phyloP scores from a whole-genome alignment of 2,888 invertebrate species.

The Andrena dorsata region DNA sequence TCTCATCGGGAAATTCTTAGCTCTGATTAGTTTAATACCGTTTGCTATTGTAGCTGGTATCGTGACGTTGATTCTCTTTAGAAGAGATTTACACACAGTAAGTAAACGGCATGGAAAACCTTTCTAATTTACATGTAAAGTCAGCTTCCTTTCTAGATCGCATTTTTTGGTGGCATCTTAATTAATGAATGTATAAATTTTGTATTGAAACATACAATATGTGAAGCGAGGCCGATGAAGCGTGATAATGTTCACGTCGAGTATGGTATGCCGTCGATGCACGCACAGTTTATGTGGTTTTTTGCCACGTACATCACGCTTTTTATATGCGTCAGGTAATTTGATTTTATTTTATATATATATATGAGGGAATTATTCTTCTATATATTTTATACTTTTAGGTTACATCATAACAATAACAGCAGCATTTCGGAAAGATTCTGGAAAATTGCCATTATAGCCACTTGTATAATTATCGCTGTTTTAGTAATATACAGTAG shows the following conservation, averaged over 20 bases:
- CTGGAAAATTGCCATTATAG: slow-evolving; percentile 89
- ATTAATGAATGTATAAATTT: slow-evolving; percentile 93
- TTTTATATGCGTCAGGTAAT: slow-evolving; percentile 94
- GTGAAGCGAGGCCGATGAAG: slow-evolving; percentile 91
- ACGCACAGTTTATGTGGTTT: slow-evolving; percentile 97
- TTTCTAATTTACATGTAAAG: slow-evolving; percentile 5
- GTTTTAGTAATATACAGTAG: slow-evolving; percentile 89
- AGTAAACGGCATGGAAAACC: slow-evolving; percentile 79
- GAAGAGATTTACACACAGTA: slow-evolving; percentile 96
- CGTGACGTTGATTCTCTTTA: slow-evolving; percentile 93
- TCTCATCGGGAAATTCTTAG: slow-evolving; percentile 92
- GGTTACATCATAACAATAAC: slow-evolving; percentile 93
- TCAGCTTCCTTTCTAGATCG: slow-evolving; percentile 87
- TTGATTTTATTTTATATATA: not conserved
- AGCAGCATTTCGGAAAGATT: slow-evolving; percentile 91
- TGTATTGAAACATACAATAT: slow-evolving; percentile 92
- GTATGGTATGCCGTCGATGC: slow-evolving; percentile 96
- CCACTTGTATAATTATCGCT: slow-evolving; percentile 87
- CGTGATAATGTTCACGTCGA: slow-evolving; percentile 90
- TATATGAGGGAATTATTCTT: not conserved
- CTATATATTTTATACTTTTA: slow-evolving; percentile 79
- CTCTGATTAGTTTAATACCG: slow-evolving; percentile 93
- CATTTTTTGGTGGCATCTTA: slow-evolving; percentile 92
- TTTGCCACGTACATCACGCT: slow-evolving; percentile 93
- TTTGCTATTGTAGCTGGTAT: slow-evolving; percentile 94